These are phyloP conservation scores for Tachina fera DNA, from an alignment of 2,888 invertebrate genomes.

Conservation along the genomic window DNA sequence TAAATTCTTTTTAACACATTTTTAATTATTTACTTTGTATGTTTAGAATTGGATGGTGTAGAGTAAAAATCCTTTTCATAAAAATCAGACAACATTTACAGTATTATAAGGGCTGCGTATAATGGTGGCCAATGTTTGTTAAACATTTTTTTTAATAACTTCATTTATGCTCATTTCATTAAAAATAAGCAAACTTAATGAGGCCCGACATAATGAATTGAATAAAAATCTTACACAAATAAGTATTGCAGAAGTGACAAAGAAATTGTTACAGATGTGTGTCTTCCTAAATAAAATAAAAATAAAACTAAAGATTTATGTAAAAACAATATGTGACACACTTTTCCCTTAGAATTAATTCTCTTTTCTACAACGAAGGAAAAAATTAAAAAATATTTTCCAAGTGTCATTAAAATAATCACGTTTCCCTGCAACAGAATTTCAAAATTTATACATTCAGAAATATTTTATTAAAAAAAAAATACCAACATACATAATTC, in stretches of 20 bases:
- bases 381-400: slow-evolving; percentile 22
- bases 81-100: slow-evolving; percentile 7
- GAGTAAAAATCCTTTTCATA: slow-evolving; percentile 9
- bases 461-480: slow-evolving; percentile 19
- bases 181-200: slow-evolving; percentile 54
- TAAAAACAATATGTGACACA: slow-evolving; percentile 48
- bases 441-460: slow-evolving; percentile 20
- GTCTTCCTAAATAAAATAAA: background rate
- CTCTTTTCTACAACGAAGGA: background rate
- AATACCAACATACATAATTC: background rate
- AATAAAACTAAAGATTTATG: slow-evolving; percentile 21
- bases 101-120: background rate
- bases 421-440: slow-evolving; percentile 38
- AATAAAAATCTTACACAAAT: slow-evolving; percentile 23
- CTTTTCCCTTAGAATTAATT: slow-evolving; percentile 23
- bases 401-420: slow-evolving; percentile 67
- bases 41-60: background rate
- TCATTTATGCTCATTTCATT: slow-evolving; percentile 20
- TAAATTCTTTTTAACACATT: background rate
- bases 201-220: slow-evolving; percentile 28
- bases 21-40: no score
- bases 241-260: background rate
- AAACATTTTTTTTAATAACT: slow-evolving; percentile 20
- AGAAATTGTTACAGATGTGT: slow-evolving; percentile 3
- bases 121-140: slow-evolving; percentile 32